Base-by-base conservation (phyloP, 92 coral and sea anemone species). In the Diadumene lineata region DNA sequence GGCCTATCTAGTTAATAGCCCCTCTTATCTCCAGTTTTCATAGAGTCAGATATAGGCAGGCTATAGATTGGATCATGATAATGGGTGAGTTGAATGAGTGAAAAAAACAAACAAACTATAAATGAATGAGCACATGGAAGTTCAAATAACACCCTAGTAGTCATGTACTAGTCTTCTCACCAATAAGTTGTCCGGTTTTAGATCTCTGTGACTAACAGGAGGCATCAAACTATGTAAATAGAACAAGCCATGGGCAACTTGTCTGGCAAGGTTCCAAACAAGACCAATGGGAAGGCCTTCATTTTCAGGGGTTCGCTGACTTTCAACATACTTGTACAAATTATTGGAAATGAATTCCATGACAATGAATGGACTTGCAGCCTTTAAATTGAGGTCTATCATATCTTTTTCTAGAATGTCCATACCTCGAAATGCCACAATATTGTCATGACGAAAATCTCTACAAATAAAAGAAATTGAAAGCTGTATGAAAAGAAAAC, bases 401-500 rank as follows among this genome's bases (percentile, higher is more conserved):
- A 92, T 77, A 44, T 86, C 88, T 43, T 62, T 51, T 51, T 88
- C 73, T 56, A 94, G 65, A 63, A 78, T 70, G 66, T 76, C 94
- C 93, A 92, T 94, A 27, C 97, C 98, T 81, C 98, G 80, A 76
- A 91, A 94, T 61, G 97, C 98, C 50, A 94, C 97, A 79, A 94
- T 94, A 79, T 94, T 94, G 73, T 94, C 97, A 84, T 94, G 98
- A 11, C 97, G 81, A 53, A 94, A 87, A 68, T 91, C 96, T 64
- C 98, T 94, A 80, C 22, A 17, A 50, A 30, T 0, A 19, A 32
- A 27, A 30, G 31, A 50, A 13, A 33, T 2, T n/a, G n/a, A n/a
- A n/a, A n/a, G n/a, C n/a, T n/a, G n/a, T n/a, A 38, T 38, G 48
- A 31, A 21, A 17, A 31, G 1, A 9, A 69, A 10, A 25, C 11